phyloP scores from a whole-genome alignment of 92 coral and sea anemone species.

The Anthopleura xanthogrammica region DNA sequence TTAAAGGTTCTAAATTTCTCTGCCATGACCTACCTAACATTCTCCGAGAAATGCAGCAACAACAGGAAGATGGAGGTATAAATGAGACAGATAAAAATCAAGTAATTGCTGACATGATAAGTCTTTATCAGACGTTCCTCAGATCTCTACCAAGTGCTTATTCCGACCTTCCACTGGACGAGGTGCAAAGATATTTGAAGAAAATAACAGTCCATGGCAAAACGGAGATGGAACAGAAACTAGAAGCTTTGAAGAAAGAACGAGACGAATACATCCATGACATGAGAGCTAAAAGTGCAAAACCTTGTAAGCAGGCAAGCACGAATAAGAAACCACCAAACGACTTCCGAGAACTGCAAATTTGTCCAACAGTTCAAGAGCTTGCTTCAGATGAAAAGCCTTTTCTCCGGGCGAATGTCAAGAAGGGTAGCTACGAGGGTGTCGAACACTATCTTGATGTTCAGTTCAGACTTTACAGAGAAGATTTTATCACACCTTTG shows the following conservation, averaged over 20 bases:
- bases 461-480: constrained; percentile 82
- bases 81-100: background rate
- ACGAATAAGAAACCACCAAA: constrained; percentile 55
- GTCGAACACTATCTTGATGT: constrained; percentile 79
- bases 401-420: constrained; percentile 64
- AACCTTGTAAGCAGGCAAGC: constrained; percentile 31
- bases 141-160: constrained; percentile 57
- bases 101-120: constrained; percentile 28
- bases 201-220: constrained; percentile 19
- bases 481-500: constrained; percentile 76
- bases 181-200: constrained; percentile 35
- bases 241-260: constrained; percentile 36
- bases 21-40: constrained; percentile 10
- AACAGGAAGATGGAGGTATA: constrained; percentile 4
- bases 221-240: constrained; percentile 10
- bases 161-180: constrained; percentile 51
- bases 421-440: constrained; percentile 58
- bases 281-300: constrained; percentile 24
- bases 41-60: constrained; percentile 25
- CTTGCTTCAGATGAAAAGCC: constrained; percentile 53
- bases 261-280: constrained; percentile 48
- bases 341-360: constrained; percentile 59
- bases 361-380: constrained; percentile 71
- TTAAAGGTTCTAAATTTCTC: constrained; percentile 30
- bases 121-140: constrained; percentile 42